A percentile compares a stretch with the other conserved stretches of the same genome.
Conservation (phyloP, 2,888 invertebrate genomes). For the Cataglyphis cursor region DNA sequence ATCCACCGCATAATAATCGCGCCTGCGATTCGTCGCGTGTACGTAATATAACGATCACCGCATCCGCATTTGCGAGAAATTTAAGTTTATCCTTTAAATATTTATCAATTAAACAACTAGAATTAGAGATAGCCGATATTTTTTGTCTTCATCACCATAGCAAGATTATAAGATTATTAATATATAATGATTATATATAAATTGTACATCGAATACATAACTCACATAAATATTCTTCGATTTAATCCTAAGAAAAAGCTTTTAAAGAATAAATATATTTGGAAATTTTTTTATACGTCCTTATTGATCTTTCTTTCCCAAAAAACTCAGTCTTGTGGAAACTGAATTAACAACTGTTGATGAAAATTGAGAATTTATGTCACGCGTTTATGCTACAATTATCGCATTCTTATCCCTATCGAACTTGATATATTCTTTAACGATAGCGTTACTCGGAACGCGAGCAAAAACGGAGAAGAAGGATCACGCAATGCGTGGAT, state of each 20-base stretch:
- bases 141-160: not conserved
- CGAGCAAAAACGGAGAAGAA: not conserved
- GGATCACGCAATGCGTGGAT: slow-evolving; percentile 19
- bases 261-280: not conserved
- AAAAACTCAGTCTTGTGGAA: not conserved
- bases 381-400: not conserved
- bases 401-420: not conserved
- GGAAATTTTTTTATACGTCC: not conserved
- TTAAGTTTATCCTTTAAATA: slow-evolving; percentile 12
- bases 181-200: not conserved
- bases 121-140: not conserved
- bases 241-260: not conserved
- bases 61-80: slow-evolving; percentile 35
- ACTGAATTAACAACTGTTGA: slow-evolving; percentile 1
- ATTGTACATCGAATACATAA: slow-evolving; percentile 4
- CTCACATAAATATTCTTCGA: not conserved
- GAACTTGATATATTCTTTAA: not conserved
- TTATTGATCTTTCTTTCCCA: not conserved
- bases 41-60: not conserved
- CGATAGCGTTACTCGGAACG: not conserved
- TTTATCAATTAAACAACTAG: not conserved
- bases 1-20: slow-evolving; percentile 59
- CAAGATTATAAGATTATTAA: not conserved
- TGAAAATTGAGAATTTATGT: not conserved
- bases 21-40: slow-evolving; percentile 3